Evolutionary conservation across 2,888 invertebrate genomes (phyloP), one percentile per base, ranked within the genome.

Genomic region (Dilophus febrilis): DNA sequence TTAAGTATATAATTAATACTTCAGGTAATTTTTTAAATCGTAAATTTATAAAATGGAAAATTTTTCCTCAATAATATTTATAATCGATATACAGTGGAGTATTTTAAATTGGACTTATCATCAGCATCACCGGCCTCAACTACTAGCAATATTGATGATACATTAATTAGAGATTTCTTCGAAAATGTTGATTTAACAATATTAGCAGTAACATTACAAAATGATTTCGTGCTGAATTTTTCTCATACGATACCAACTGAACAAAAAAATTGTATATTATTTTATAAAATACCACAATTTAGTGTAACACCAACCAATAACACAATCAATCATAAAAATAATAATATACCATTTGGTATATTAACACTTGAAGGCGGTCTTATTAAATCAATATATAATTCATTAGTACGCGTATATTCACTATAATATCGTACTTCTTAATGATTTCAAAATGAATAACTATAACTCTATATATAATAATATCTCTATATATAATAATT

Each of bases 331-430:
- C 3, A 11, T n/a, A 30, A 33, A 18, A n/a, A 4, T 26, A 3
- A 11, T n/a, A 32, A 33, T 14, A 13, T 34, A 14, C 37, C 42
- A 12, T 52, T 63, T 51, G 63, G 63, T 49, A 57, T 63, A 52
- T 52, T 63, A 49, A 64, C 63, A 44, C 55, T 63, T 37, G 61
- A 63, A 52, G 63, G 64, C 49, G 64, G 63, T 42, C 51, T 63
- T 54, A 59, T 63, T 49, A 64, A 62, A 57, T 63, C 63, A 51
- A 63, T 63, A 56, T 63, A 63, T 52, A 63, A 63, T 57, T 64
- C 64, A 42, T 55, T 63, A 51, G 58, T 63, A 47, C 57, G 63
- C 51, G 58, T 62, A 43, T 62, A 58, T 51, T 62, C 62, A 40
- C 60, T n/a, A n/a, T n/a, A n/a, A n/a, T n/a, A n/a, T n/a, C 62